Evolutionary conservation across 1,140 invertebrate genomes (phyloP), one percentile per base, ranked within the genome.

Genomic region (Cephus cinctus): DNA sequence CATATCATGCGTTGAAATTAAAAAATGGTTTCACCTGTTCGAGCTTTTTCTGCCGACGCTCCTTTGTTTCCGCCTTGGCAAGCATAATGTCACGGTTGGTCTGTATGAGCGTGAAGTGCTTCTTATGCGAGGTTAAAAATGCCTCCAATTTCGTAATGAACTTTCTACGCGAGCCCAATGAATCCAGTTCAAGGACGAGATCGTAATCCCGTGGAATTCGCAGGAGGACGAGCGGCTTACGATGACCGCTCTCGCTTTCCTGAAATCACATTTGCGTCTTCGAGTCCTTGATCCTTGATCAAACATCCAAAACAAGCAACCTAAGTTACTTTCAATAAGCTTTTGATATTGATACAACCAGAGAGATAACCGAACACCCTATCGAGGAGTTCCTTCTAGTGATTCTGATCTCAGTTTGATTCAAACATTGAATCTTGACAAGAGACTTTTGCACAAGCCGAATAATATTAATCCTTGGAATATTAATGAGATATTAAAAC

Each of bases 171-270:
- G 87, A 85, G 1, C 84, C 83, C 23, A 89, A 77, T 0, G 87
- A 89, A 62, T 94, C 89, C 63, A 98, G 88, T 74, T 96, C 92
- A 42, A 99, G 77, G n/a, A 98, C 94, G 38, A 98, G 76, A 75
- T 99, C 96, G 68, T 98, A 95, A 78, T 98, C 96, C 42, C 89
- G 84, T 1, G 91, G 90, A 4, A 96, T 87, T 53, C 91, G 80
- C 9, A 98, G 78, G 5, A 96, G 69, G 0, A 97, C 81, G 65
- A 96, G 81, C 0, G 94, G 92, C 32, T 86, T 84, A 38, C 86
- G 83, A 63, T 92, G 92, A 48, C 87, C 86, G 15, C 76, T 81
- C n/a, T 83, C 83, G 45, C 80, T 80, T 52, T 88, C 86, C 74
- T 87, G 73, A 49, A 78, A 73, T 40, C 27, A 52, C 50, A 25